These are phyloP conservation scores for Andricus grossulariae DNA, from an alignment of 1,140 invertebrate genomes.

Conservation along the genomic window DNA sequence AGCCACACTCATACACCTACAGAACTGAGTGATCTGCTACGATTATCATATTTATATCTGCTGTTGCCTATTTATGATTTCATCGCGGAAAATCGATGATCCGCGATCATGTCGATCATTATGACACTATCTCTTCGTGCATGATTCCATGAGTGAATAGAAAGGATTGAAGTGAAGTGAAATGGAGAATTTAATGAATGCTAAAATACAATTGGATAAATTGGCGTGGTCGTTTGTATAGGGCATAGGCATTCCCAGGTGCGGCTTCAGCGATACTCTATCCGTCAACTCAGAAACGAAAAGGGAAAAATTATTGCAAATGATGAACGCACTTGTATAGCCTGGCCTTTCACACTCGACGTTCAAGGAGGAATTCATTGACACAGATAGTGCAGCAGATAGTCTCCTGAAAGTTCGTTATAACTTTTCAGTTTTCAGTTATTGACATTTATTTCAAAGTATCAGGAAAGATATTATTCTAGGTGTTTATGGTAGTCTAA, in stretches of 20 bases:
- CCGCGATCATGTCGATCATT: no score
- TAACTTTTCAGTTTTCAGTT: not conserved
- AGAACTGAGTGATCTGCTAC: no score
- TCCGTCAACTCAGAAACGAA: not conserved
- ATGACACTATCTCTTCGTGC: no score
- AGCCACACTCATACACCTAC: no score
- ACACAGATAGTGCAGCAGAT: constrained; percentile 13
- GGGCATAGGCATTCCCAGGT: constrained; percentile 36
- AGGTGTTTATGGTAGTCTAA: no score
- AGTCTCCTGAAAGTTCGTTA: not conserved
- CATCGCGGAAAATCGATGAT: no score
- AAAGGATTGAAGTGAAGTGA: constrained; percentile 8
- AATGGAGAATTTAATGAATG: constrained; percentile 4
- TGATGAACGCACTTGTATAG: constrained; percentile 30
- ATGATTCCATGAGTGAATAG: not conserved
- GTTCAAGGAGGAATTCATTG: constrained; percentile 27
- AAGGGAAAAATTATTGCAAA: not conserved
- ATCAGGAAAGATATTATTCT: not conserved
- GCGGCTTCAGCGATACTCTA: not conserved
- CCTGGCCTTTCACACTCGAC: constrained; percentile 26
- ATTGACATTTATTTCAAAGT: not conserved
- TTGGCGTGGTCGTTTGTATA: constrained; percentile 35
- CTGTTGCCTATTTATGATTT: no score
- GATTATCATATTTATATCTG: no score
- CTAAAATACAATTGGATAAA: constrained; percentile 32